Evolutionary conservation across 2,888 invertebrate genomes (phyloP).

Genomic region (Drosophila neonasuta): DNA sequence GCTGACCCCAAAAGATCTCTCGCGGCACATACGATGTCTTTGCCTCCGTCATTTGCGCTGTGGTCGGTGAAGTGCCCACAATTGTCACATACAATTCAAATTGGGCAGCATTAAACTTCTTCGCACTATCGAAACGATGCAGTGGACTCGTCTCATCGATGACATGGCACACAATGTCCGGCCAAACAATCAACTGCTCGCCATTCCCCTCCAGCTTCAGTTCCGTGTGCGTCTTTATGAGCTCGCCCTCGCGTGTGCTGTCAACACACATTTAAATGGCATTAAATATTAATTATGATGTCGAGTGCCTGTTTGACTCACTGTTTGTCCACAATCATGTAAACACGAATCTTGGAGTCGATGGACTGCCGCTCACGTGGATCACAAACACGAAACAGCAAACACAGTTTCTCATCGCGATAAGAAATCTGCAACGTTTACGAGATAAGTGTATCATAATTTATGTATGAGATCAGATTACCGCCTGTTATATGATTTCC

Average conservation of each 20-base stretch:
- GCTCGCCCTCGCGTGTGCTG: slow-evolving; percentile 86
- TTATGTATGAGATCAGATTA: background rate
- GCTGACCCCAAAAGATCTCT: slow-evolving; percentile 93
- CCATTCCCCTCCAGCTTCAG: slow-evolving; percentile 86
- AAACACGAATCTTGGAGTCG: slow-evolving; percentile 89
- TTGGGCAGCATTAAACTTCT: slow-evolving; percentile 87
- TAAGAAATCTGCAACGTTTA: slow-evolving; percentile 86
- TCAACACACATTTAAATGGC: background rate
- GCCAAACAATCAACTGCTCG: slow-evolving; percentile 90
- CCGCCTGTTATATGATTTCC: background rate
- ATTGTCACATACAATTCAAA: slow-evolving; percentile 92
- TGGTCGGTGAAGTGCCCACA: slow-evolving; percentile 91
- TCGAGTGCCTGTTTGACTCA: slow-evolving; percentile 46
- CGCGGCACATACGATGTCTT: slow-evolving; percentile 90
- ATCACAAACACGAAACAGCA: slow-evolving; percentile 92
- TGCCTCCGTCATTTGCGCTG: slow-evolving; percentile 88
- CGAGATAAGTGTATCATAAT: slow-evolving; percentile 2
- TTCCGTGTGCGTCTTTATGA: slow-evolving; percentile 88
- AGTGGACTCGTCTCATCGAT: slow-evolving; percentile 91
- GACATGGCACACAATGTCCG: slow-evolving; percentile 91
- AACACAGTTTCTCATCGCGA: slow-evolving; percentile 89
- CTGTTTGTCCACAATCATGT: slow-evolving; percentile 79
- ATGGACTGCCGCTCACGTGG: slow-evolving; percentile 89
- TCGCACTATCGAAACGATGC: slow-evolving; percentile 88
- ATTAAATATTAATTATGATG: background rate